Evolutionary conservation across 1,140 invertebrate species (phyloP), one percentile per base, ranked within the genome.

Genomic region (Odontomachus brunneus): DNA sequence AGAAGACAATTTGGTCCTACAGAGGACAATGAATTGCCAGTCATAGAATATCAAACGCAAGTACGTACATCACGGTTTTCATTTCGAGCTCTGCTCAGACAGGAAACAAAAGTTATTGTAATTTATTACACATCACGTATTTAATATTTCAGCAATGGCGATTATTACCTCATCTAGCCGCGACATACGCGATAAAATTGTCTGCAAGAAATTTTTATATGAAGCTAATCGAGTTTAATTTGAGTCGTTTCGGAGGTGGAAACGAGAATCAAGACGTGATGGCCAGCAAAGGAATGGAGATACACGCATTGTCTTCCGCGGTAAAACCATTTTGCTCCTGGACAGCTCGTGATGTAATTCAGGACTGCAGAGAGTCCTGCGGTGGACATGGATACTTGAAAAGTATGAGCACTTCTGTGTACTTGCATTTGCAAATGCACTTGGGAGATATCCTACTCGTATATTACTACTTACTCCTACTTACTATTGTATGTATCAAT

Each of bases 301-400:
- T 99, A 71, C 98, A 99, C 94, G 98, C 97, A 15, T 91, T 99
- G 75, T 98, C 98, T 17, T 99, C 97, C 69, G 96, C 97, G 78
- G 96, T 96, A 19, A 99, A 99, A 94, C 97, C 98, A 0, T 89
- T 98, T 19, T 95, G 97, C 29, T 96, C 97, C 0, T 99, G 98
- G 98, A 95, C 95, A 0, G 96, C 96, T 63, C 94, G 97, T 60
- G 96, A 98, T 93, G 96, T 96, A 11, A 97, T 99, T 86, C 98
- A 99, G 93, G 98, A 99, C 93, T 98, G 97, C 89, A 94, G 98
- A 88, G 98, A 98, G 94, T 97, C 97, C 5, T 98, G 98, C 92
- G 98, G 97, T 15, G 98, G 98, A 62, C 97, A 97, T 91, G 97
- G 97, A 5, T 97, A 96, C 90, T 93, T 97, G 3, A 95, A 97